Conservation (phyloP, 2,797 vertebrate genomes). For the Sciurus vulgaris region DNA sequence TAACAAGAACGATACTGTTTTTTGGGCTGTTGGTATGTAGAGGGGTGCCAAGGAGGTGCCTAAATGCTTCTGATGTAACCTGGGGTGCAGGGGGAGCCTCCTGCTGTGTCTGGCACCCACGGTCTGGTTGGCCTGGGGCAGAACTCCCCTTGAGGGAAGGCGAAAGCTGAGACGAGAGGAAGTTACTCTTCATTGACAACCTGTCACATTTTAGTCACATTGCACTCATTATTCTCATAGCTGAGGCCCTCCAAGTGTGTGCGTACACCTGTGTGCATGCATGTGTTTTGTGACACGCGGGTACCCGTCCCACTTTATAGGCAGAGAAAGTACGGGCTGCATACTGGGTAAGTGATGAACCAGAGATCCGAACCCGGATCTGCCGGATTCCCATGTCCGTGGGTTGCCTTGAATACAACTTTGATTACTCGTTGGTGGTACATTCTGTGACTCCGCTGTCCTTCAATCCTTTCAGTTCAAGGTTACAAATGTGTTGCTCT, state of each 20-base stretch:
- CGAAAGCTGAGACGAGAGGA: background rate
- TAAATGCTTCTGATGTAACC: background rate
- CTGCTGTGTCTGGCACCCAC: accelerated
- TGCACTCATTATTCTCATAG: background rate
- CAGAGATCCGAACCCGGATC: background rate
- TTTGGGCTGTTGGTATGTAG: background rate
- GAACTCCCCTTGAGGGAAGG: background rate
- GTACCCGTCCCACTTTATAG: background rate
- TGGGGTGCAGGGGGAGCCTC: background rate
- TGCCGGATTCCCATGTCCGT: accelerated
- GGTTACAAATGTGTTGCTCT: background rate
- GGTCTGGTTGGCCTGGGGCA: background rate
- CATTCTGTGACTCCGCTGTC: background rate
- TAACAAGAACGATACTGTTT: background rate
- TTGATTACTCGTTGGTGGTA: background rate
- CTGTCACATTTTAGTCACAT: background rate
- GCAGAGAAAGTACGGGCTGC: background rate
- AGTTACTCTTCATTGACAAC: background rate
- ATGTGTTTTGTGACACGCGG: background rate
- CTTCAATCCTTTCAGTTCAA: background rate
- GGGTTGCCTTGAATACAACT: background rate
- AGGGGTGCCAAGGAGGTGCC: background rate
- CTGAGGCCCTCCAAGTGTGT: background rate
- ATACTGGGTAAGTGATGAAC: background rate
- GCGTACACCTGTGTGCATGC: accelerated